Conservation (phyloP, 2,113 vertebrate species). For the Myiopsitta monachus region DNA sequence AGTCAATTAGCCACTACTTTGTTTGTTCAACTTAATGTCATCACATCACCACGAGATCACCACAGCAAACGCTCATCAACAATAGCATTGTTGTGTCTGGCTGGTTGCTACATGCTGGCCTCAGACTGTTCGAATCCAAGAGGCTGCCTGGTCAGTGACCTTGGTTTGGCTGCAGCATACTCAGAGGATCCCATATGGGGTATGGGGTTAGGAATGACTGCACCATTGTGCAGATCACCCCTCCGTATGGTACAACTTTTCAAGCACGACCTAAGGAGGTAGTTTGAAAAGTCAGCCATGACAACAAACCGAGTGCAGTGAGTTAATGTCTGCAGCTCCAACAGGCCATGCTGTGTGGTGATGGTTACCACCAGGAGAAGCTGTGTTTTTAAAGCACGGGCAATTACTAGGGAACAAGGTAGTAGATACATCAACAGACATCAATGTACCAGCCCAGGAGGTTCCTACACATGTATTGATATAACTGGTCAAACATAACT, state of each 20-base stretch:
- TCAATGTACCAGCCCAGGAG: not conserved
- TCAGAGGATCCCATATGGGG: accelerated
- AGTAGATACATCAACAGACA: not conserved
- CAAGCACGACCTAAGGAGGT: not conserved
- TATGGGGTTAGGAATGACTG: not conserved
- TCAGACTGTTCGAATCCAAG: not conserved
- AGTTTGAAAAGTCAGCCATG: not conserved
- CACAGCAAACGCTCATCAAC: conserved; percentile 1
- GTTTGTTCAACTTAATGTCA: conserved; percentile 54
- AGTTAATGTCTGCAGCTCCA: not conserved
- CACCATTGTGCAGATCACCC: not conserved
- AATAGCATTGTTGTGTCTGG: not conserved
- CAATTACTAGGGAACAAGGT: not conserved
- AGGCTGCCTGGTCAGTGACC: not conserved
- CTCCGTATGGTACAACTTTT: not conserved
- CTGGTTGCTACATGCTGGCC: not conserved
- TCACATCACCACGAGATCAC: conserved; percentile 33
- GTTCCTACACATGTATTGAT: not conserved
- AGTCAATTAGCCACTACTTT: conserved; percentile 44
- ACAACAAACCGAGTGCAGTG: not conserved
- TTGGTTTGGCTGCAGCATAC: not conserved
- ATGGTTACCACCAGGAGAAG: not conserved
- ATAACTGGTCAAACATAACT: not conserved
- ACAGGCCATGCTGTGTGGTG: accelerated
- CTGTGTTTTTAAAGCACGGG: not conserved